Conservation (phyloP, 2,888 invertebrate species). For the Trichacis sp. region DNA sequence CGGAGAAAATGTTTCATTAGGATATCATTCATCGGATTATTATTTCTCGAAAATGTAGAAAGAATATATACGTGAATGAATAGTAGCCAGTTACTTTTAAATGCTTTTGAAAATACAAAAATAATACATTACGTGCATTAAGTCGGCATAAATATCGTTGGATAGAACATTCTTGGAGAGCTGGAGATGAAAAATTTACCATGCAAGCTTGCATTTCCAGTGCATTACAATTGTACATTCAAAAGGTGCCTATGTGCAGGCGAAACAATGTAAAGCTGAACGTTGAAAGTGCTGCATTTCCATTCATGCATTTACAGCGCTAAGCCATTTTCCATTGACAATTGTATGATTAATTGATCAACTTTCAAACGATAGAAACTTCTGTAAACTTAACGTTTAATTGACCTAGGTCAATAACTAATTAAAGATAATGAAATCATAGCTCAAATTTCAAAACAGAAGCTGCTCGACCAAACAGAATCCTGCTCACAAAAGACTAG, state of each 20-base stretch:
- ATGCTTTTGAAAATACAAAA: constrained; percentile 8
- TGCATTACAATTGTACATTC: constrained; percentile 4
- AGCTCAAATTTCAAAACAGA: too few species aligned
- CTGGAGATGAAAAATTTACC: background rate
- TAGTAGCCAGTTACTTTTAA: background rate
- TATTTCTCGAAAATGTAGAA: background rate
- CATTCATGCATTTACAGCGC: constrained; percentile 4
- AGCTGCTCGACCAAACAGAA: too few species aligned
- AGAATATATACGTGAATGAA: constrained; percentile 3
- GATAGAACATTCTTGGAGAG: background rate
- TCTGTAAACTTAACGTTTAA: constrained; percentile 14
- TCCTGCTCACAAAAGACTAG: too few species aligned
- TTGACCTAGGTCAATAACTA: constrained; percentile 19
- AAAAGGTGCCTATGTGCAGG: constrained; percentile 2
- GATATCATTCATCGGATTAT: constrained; percentile 1
- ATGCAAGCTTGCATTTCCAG: constrained; percentile 4
- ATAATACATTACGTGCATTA: background rate
- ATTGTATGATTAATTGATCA: constrained; percentile 16
- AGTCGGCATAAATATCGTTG: background rate
- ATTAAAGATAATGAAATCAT: too few species aligned
- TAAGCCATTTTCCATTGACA: constrained; percentile 15
- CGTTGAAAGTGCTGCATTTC: constrained; percentile 10
- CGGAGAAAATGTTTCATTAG: background rate
- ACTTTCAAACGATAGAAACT: constrained; percentile 9
- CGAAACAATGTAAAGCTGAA: constrained; percentile 11